Conservation (phyloP, 2,797 vertebrate species). For the Fratercula arctica region DNA sequence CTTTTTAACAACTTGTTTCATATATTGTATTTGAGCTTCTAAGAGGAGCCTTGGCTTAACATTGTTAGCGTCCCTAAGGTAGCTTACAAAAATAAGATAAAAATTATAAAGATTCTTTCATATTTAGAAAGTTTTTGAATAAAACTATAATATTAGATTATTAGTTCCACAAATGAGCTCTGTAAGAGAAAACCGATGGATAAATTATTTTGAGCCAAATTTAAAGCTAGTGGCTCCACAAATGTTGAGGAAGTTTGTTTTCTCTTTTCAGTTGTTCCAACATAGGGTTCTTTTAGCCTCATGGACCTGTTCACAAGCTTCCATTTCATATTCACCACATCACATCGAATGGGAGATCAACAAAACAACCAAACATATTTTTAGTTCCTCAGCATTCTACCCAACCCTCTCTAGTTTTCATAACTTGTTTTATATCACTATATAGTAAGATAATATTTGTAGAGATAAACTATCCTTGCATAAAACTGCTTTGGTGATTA, state of each 20-base stretch:
- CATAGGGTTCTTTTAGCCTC: fast-evolving
- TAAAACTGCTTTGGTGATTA: background rate
- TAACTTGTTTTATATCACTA: background rate
- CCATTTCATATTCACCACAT: background rate
- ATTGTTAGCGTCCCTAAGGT: background rate
- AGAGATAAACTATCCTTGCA: background rate
- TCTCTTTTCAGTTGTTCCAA: background rate
- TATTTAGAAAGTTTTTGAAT: background rate
- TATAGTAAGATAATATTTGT: background rate
- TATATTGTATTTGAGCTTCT: background rate
- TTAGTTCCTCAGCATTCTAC: background rate
- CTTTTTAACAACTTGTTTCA: background rate
- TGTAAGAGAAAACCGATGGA: background rate
- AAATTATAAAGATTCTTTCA: background rate
- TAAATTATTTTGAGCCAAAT: background rate
- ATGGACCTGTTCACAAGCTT: background rate
- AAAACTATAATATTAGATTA: background rate
- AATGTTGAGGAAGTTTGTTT: background rate
- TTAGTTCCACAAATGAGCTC: background rate
- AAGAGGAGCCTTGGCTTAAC: background rate
- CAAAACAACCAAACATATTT: background rate
- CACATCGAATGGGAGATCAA: background rate
- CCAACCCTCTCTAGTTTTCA: background rate
- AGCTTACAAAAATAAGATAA: background rate
- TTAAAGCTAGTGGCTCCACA: background rate